A percentile compares a stretch with the other conserved stretches of the same genome.
Evolutionary conservation across 2,797 vertebrate genomes (phyloP).

Genomic region (Xerus rutilus): DNA sequence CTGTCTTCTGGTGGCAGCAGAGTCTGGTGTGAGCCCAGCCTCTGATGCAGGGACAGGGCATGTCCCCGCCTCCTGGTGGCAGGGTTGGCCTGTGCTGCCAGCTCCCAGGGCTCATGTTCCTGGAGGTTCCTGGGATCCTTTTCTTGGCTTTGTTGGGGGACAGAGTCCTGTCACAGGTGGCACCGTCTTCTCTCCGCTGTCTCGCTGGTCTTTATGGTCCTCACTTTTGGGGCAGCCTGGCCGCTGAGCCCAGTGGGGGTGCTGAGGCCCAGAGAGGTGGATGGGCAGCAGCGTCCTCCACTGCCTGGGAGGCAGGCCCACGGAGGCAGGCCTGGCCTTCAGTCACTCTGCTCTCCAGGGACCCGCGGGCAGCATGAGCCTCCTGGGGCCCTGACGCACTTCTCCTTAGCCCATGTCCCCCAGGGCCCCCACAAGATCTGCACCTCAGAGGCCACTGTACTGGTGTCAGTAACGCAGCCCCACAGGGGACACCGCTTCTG

Average conservation of each 20-base stretch:
- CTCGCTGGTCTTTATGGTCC: fast-evolving
- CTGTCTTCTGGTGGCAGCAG: background rate
- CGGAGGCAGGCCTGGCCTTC: too few relatives aligned
- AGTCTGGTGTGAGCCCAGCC: background rate
- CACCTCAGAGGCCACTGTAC: background rate
- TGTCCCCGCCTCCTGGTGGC: background rate
- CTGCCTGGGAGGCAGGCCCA: too few relatives aligned
- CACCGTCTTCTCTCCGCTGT: fast-evolving
- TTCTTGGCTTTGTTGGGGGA: background rate
- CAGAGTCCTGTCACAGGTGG: fast-evolving
- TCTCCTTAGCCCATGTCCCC: background rate
- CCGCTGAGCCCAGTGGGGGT: fast-evolving
- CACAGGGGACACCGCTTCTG: background rate
- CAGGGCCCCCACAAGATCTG: background rate
- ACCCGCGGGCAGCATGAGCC: too few relatives aligned
- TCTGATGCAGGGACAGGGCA: background rate
- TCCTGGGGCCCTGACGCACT: background rate
- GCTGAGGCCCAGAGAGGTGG: background rate
- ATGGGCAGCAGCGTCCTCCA: background rate
- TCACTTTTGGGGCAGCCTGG: background rate
- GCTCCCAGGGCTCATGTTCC: background rate
- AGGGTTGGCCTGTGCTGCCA: background rate
- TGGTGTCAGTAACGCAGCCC: background rate
- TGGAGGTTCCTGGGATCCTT: background rate
- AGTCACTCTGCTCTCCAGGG: too few relatives aligned